Percentiles rank a stretch among this genome's conserved stretches.
Evolutionary conservation across 2,888 invertebrate species (phyloP).

Genomic region (Leptopilina syphax): DNA sequence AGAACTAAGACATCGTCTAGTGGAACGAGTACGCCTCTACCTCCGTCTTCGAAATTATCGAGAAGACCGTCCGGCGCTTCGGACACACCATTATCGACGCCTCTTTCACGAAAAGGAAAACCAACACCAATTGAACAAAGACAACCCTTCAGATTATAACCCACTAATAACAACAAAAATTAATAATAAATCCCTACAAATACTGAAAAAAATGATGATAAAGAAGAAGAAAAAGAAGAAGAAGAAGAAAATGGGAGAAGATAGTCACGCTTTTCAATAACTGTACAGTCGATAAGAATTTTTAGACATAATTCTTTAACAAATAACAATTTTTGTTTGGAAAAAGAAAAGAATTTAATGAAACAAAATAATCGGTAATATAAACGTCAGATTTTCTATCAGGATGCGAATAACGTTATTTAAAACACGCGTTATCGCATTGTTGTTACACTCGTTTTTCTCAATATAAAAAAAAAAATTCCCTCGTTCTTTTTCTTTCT

Average conservation of each 20-base stretch:
- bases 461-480: background rate
- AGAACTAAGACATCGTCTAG: constrained; percentile 87
- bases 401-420: background rate
- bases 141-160: constrained; percentile 76
- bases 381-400: constrained; percentile 41
- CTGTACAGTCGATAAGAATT: constrained; percentile 39
- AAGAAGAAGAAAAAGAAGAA: constrained; percentile 24
- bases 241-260: constrained; percentile 37
- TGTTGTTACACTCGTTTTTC: constrained; percentile 32
- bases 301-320: constrained; percentile 38
- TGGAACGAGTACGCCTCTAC: constrained; percentile 85
- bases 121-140: constrained; percentile 76
- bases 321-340: background rate
- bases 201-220: background rate
- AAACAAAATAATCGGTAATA: constrained; percentile 29
- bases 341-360: background rate
- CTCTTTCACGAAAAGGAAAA: constrained; percentile 77
- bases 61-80: constrained; percentile 85
- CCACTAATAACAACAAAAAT: background rate
- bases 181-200: constrained; percentile 16
- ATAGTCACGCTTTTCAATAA: constrained; percentile 41
- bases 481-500: background rate
- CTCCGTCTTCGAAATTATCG: constrained; percentile 81
- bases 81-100: constrained; percentile 80
- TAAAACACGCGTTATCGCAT: constrained; percentile 3